These are phyloP conservation scores for Furcifer pardalis DNA, from an alignment of 2,797 vertebrate species.

Conservation along the genomic window DNA sequence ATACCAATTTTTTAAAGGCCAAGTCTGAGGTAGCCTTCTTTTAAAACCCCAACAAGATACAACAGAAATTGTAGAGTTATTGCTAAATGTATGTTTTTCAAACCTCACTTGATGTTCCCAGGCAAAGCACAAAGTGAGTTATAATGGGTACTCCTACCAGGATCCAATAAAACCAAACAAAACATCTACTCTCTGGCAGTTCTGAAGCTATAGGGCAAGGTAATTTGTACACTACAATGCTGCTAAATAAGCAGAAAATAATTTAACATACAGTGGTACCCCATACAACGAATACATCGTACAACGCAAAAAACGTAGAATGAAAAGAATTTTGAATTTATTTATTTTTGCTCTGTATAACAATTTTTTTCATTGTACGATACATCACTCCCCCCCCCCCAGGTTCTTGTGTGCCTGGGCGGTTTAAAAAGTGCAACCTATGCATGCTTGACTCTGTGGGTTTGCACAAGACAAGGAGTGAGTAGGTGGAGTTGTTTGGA, in stretches of 20 bases:
- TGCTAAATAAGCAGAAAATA: neutral
- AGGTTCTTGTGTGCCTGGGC: too few relatives aligned
- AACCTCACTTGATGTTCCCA: neutral
- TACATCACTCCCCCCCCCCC: too few relatives aligned
- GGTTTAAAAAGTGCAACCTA: too few relatives aligned
- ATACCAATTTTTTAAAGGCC: neutral
- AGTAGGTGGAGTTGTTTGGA: too few relatives aligned
- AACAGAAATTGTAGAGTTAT: conserved; percentile 2
- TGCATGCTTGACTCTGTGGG: too few relatives aligned
- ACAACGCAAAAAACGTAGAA: too few relatives aligned
- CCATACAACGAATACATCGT: too few relatives aligned
- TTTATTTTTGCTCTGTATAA: too few relatives aligned
- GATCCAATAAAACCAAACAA: neutral
- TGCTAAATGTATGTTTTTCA: neutral
- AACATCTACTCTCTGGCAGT: neutral
- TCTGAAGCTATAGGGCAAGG: neutral
- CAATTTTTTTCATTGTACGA: too few relatives aligned
- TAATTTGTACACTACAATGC: neutral
- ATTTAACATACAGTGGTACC: too few relatives aligned
- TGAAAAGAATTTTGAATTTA: too few relatives aligned
- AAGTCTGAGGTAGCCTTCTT: neutral
- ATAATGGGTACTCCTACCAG: neutral
- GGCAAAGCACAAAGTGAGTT: neutral
- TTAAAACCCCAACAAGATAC: neutral
- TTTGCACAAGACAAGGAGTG: too few relatives aligned